A percentile compares a stretch with the other conserved stretches of the same genome.
These are phyloP conservation scores for Mastacembelus armatus DNA, from an alignment of 2,797 vertebrate genomes.

Conservation along the genomic window DNA sequence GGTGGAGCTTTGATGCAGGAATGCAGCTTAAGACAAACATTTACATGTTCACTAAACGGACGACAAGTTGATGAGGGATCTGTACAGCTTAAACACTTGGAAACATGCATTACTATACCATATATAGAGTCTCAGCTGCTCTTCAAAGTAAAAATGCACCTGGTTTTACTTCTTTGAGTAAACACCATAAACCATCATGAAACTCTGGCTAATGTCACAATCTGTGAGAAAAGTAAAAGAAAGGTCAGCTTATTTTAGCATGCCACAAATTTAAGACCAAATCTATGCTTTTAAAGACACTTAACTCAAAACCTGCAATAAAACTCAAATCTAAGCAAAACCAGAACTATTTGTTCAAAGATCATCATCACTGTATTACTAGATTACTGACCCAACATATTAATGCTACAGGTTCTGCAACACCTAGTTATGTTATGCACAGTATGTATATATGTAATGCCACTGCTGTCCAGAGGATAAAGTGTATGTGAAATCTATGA, in stretches of 20 bases:
- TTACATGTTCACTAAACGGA: conserved; percentile 50
- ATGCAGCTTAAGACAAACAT: conserved; percentile 68
- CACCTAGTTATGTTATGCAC: background rate
- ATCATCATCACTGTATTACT: background rate
- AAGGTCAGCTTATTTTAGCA: background rate
- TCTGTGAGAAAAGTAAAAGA: background rate
- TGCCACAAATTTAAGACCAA: background rate
- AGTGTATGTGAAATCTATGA: background rate
- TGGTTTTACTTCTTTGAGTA: conserved; percentile 17
- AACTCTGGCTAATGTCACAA: background rate
- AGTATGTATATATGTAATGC: background rate
- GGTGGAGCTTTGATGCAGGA: conserved; percentile 66
- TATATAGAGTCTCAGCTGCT: conserved; percentile 52
- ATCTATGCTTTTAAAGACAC: background rate
- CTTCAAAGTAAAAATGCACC: conserved; percentile 19
- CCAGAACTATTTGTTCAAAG: background rate
- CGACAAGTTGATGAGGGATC: conserved; percentile 51
- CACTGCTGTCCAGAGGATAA: background rate
- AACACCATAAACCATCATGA: background rate
- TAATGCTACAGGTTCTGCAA: background rate
- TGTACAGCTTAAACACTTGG: conserved; percentile 18
- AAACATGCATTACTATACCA: conserved; percentile 32
- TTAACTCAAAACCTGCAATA: background rate
- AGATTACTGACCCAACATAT: background rate
- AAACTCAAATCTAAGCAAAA: background rate